Evolutionary conservation across 2,113 vertebrate species (phyloP), one percentile per base, ranked within the genome.

Genomic region (Columbina picui): DNA sequence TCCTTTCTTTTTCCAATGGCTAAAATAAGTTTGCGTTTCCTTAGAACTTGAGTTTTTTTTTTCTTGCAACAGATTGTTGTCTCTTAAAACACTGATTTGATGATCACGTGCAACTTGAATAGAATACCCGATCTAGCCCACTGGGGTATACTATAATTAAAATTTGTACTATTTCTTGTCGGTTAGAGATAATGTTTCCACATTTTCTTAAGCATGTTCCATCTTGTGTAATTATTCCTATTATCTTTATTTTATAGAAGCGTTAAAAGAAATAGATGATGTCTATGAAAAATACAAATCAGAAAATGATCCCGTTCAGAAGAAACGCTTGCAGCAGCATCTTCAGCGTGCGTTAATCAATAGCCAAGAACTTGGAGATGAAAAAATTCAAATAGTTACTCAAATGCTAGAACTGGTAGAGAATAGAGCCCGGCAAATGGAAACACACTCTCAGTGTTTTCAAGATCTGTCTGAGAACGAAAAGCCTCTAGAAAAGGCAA

Each of bases 371-470:
- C 98, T 99, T 39, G 99, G 99, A 23, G 99, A 99, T 47, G 99
- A 99, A 97, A 99, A 99, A 96, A 99, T 99, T 95, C 99, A 99
- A 17, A 99, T 99, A 84, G 99, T 99, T 63, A 99, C 99, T 38
- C 99, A 99, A 91, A 99, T 99, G 99, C 98, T 99, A 2, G 99
- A 99, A 97, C 96, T 99, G 93, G 99, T 99, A 80, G 99, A 99
- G 97, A 99, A 99, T 77, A 98, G 99, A 79, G 99, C 99, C 32
- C 98, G 99, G 49, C 99, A 99, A 94, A 99, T 99, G 98, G 99
- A 99, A 91, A 98, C 99, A 2, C 99, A 99, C 84, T 99, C 99
- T 14, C 98, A 99, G 52, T 99, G 98, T 95, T 98, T 99, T 64
- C 98, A 99, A 95, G 99, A 99, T 60, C 97, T 98, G 30, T 93